phyloP scores from a whole-genome alignment of 2,797 vertebrate genomes.

The Serranus cabrilla region DNA sequence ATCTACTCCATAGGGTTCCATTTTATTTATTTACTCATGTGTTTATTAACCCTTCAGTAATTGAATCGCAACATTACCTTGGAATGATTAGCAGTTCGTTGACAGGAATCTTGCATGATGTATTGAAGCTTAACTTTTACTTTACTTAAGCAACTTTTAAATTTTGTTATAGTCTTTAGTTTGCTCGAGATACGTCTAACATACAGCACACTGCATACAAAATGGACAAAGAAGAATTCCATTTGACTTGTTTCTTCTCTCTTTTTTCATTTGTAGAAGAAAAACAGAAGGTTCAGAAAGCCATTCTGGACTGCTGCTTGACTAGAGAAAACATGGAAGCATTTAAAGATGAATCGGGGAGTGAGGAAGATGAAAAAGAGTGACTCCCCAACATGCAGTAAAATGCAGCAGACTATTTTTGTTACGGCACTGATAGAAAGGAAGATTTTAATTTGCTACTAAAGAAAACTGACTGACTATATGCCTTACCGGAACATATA shows the following conservation, averaged over 20 bases:
- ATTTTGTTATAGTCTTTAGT: not conserved
- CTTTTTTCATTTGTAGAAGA: slow-evolving; percentile 84
- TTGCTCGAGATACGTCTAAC: not conserved
- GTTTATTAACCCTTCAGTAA: not conserved
- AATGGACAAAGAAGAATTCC: not conserved
- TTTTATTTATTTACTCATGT: not conserved
- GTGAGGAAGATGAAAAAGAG: slow-evolving; percentile 74
- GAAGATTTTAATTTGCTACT: not conserved
- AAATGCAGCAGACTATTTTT: not conserved
- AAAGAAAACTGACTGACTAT: not conserved
- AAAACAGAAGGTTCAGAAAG: slow-evolving; percentile 83
- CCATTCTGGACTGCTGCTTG: slow-evolving; percentile 86
- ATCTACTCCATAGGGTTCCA: not conserved
- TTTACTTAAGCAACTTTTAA: not conserved
- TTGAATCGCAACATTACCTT: not conserved
- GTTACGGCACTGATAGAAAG: not conserved
- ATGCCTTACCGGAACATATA: not conserved
- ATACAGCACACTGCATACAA: not conserved
- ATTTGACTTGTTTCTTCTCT: slow-evolving; percentile 2
- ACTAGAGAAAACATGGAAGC: slow-evolving; percentile 50
- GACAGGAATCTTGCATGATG: not conserved
- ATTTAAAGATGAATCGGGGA: slow-evolving; percentile 60
- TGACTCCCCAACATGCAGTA: slow-evolving; percentile 26
- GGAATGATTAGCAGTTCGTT: not conserved
- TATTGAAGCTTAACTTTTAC: not conserved